These are phyloP conservation scores for Zaprionus tsacasi DNA, from an alignment of 1,140 invertebrate species.

Conservation along the genomic window DNA sequence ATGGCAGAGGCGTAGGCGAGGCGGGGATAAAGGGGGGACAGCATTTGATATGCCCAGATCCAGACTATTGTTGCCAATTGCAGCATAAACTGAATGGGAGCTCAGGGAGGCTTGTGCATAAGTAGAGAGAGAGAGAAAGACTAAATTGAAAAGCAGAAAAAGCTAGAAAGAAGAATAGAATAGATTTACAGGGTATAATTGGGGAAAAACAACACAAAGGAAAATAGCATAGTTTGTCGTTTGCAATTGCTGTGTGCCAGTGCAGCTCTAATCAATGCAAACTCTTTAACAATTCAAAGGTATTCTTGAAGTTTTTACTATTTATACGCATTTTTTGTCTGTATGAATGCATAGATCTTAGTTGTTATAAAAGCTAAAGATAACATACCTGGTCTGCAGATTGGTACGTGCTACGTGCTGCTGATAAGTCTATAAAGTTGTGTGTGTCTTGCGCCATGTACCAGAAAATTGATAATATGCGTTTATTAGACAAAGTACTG, in stretches of 20 bases:
- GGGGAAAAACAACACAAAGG: not conserved
- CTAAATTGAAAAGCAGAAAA: slow-evolving; percentile 1
- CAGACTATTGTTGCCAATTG: slow-evolving; percentile 16
- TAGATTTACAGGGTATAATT: slow-evolving; percentile 2
- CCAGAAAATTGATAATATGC: too few species aligned
- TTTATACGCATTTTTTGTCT: too few species aligned
- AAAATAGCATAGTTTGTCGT: not conserved
- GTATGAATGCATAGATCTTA: too few species aligned
- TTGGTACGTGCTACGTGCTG: too few species aligned
- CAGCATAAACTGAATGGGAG: slow-evolving; percentile 29
- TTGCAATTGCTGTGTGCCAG: not conserved
- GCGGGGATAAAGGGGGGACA: not conserved
- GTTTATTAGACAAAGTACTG: too few species aligned
- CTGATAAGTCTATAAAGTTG: too few species aligned
- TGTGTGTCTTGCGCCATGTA: too few species aligned
- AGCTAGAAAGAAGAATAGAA: not conserved
- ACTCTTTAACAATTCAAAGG: too few species aligned
- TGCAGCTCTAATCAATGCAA: not conserved
- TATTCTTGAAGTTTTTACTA: too few species aligned
- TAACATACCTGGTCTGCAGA: too few species aligned
- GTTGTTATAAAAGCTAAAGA: too few species aligned
- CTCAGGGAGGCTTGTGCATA: not conserved
- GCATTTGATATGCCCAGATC: slow-evolving; percentile 10
- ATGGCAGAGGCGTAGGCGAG: not conserved
- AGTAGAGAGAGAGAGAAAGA: not conserved